Conservation (phyloP, 2,888 invertebrate genomes). For the Tineola bisselliella region DNA sequence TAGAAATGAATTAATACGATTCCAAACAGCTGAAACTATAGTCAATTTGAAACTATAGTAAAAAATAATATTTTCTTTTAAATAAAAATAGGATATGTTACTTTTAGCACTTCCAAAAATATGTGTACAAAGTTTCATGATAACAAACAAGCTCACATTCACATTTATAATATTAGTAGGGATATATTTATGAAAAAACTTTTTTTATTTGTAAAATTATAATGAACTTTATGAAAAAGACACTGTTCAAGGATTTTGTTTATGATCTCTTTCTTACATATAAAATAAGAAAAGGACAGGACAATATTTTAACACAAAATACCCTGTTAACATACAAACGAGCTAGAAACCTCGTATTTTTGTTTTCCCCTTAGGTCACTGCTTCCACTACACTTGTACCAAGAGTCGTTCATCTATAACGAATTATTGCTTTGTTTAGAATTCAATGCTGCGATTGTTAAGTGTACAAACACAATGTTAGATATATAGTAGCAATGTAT, state of each 20-base stretch:
- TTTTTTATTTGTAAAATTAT: not conserved
- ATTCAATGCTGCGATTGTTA: constrained; percentile 7
- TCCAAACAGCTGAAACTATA: too few relatives aligned
- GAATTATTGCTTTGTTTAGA: not conserved
- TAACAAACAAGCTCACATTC: too few relatives aligned
- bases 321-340: constrained; percentile 16
- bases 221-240: not conserved
- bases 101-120: too few relatives aligned
- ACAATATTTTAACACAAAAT: constrained; percentile 14
- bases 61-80: too few relatives aligned
- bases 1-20: too few relatives aligned
- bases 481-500: constrained; percentile 1
- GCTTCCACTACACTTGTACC: constrained; percentile 1
- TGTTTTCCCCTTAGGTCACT: constrained; percentile 14
- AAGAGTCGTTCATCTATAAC: not conserved
- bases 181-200: not conserved
- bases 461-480: not conserved
- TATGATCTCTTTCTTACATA: constrained; percentile 6
- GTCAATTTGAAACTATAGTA: too few relatives aligned
- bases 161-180: too few relatives aligned
- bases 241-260: not conserved
- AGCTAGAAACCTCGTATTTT: constrained; percentile 8
- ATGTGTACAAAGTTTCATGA: too few relatives aligned
- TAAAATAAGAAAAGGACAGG: not conserved
- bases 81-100: too few relatives aligned